phyloP scores from a whole-genome alignment of 2,888 invertebrate species.

The Cinara cedri region DNA sequence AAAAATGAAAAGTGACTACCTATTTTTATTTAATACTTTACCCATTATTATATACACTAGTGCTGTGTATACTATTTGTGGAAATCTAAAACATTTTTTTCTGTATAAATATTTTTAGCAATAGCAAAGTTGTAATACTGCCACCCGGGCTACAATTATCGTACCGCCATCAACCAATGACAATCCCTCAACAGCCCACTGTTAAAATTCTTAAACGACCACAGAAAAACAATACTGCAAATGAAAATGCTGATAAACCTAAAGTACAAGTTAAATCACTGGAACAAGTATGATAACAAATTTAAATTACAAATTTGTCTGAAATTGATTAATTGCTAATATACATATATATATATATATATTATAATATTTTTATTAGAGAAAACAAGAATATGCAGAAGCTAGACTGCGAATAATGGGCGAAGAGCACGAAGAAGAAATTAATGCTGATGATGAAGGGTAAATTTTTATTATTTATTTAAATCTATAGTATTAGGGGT shows the following conservation, averaged over 20 bases:
- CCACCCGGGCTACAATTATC: constrained; percentile 45
- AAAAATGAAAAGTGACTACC: constrained; percentile 58
- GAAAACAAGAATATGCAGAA: constrained; percentile 93
- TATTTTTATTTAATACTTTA: constrained; percentile 51
- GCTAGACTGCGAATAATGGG: constrained; percentile 89
- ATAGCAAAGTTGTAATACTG: constrained; percentile 49
- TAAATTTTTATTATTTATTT: constrained; percentile 62
- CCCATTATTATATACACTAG: constrained; percentile 6
- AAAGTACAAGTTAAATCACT: constrained; percentile 79
- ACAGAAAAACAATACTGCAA: constrained; percentile 68
- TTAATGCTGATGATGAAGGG: constrained; percentile 66
- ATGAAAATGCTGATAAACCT: constrained; percentile 73
- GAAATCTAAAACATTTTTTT: too few relatives aligned
- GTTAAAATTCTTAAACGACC: constrained; percentile 84
- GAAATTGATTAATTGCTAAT: too few relatives aligned
- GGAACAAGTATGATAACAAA: constrained; percentile 66
- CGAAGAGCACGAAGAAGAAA: constrained; percentile 73
- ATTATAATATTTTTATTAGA: constrained; percentile 64
- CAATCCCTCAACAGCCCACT: constrained; percentile 78
- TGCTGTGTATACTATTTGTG: too few relatives aligned
- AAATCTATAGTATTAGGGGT: too few relatives aligned
- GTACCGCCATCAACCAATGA: constrained; percentile 82
- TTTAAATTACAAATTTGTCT: too few relatives aligned
- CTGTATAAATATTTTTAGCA: constrained; percentile 31
- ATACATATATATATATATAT: background rate